Base-by-base conservation (phyloP, 2,888 invertebrate genomes). In the Dermolepida albohirtum region DNA sequence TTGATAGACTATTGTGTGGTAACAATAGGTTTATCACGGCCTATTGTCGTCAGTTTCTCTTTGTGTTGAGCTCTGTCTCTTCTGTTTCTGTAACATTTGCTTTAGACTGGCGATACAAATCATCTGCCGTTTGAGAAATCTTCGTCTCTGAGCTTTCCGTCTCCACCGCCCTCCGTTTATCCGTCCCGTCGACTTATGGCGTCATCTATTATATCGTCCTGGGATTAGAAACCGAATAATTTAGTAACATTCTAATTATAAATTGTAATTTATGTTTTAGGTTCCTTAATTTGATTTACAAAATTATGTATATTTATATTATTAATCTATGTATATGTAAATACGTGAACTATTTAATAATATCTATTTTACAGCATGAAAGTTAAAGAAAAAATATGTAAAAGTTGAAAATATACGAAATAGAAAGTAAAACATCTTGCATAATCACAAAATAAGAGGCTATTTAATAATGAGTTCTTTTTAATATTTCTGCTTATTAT, bases 1-100 rank as follows among this genome's bases (percentile, higher is more conserved):
- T 78, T 82, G 82, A 81, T 82, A 78, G 81, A 80, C 80, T 79
- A 82, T 82, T 82, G 81, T 82, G 76, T 73, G 67, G 75, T 76
- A 75, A 82, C 81, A 82, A 82, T 81, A 77, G 79, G 78, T 79
- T 82, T 81, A 82, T 82, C 82, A 81, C 76, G 76, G 72, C 74
- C 80, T 75, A 80, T 81, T 81, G 81, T 82, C 76, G 74, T 68
- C 74, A 72, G 71, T 77, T 77, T 76, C 77, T 78, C 77, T 75
- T 78, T 78, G 78, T 78, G 74, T 71, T 75, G 76, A 73, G 74
- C 74, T 72, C 71, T 74, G 74, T 75, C 75, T 76, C 77, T 75
- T 75, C 74, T 75, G 73, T 74, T 51, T 64, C 67, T 67, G 74
- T 73, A 75, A 74, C 77, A 72, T 75, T 77, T 76, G 76, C 76